phyloP scores from a whole-genome alignment of 2,797 vertebrate species.

The Dendrocincla tyrannina region DNA sequence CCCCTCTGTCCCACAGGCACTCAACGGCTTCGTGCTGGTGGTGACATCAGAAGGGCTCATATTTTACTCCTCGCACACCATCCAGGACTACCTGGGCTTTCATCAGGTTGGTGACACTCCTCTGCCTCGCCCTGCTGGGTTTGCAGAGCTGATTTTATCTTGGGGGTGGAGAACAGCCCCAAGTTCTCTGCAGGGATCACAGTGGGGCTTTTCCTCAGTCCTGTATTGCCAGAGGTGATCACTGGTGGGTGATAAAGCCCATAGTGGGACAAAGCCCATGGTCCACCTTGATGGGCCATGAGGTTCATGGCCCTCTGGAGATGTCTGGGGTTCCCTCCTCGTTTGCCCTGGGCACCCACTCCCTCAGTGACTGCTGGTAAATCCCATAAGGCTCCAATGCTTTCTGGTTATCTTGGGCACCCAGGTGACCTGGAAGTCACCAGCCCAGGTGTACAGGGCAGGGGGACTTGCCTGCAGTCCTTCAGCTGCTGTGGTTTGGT shows the following conservation, averaged over 20 bases:
- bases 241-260: neutral
- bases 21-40: constrained; percentile 84
- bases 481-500: neutral
- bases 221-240: neutral
- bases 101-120: constrained; percentile 77
- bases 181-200: neutral
- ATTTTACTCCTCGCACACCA: constrained; percentile 82
- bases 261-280: too few relatives aligned
- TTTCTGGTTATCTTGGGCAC: neutral
- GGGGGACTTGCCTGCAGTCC: neutral
- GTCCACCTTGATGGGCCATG: rapidly evolving
- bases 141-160: neutral
- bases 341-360: neutral
- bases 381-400: neutral
- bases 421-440: neutral
- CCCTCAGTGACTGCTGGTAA: neutral
- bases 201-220: neutral
- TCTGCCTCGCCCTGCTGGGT: neutral
- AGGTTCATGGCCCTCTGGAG: neutral
- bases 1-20: constrained; percentile 68
- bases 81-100: constrained; percentile 86
- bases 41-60: constrained; percentile 82
- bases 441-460: neutral
- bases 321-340: neutral
- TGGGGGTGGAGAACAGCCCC: neutral